Evolutionary conservation across 2,797 vertebrate genomes (phyloP), one percentile per base, ranked within the genome.

Genomic region (Lutjanus campechanus): DNA sequence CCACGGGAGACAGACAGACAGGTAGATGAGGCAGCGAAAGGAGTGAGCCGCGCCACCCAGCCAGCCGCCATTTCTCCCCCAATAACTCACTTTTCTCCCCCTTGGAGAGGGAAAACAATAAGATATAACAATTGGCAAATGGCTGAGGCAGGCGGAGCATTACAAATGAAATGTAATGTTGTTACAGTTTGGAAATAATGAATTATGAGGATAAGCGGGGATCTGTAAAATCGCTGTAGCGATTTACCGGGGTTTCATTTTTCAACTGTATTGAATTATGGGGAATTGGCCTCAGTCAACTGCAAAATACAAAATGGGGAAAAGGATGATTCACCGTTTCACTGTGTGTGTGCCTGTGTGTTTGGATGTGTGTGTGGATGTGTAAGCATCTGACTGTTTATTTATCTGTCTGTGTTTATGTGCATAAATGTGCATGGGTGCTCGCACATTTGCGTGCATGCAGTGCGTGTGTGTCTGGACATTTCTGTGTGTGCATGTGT

Each of bases 151-250:
- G 91, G 87, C 90, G 19, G 89, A 93, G 92, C 92, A 91, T 94
- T 87, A 88, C 93, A 93, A 92, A 93, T 94, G 90, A 94, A 93
- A 92, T 91, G 92, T 93, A 93, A 94, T 92, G 88, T 92, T 91
- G 90, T 92, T 93, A 90, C 87, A 92, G 83, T 93, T 93, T 93
- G 89, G 92, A 93, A 92, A 93, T 92, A 93, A 91, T 93, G 89
- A 94, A 92, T 94, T 93, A 93, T 91, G 90, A 91, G 85, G 87
- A 92, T 93, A 92, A 93, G 90, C 88, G 74, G 91, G 91, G 92
- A 93, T 92, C 91, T 93, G 91, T 92, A 91, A 92, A 93, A 93
- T 92, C 89, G 89, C 91, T 93, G 91, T 92, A 91, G 91, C 90
- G 89, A 91, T 94, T 93, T 92, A 90, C 90, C 69, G 12, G 79